Evolutionary conservation across 2,888 invertebrate species (phyloP).

Genomic region (Trissonchulus sp.): DNA sequence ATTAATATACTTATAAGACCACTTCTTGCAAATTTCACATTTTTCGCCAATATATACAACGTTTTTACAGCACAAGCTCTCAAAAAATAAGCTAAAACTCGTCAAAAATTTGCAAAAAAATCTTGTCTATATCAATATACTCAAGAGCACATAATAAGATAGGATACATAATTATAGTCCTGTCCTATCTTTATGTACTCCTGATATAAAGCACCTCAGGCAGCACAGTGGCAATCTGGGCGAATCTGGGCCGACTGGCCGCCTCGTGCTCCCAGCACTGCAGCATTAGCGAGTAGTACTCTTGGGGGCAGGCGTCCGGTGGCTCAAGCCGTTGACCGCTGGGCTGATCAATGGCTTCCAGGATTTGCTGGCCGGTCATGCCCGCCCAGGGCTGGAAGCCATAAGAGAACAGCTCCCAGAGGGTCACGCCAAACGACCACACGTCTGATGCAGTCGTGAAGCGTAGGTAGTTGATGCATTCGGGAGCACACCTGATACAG

Average conservation of each 20-base stretch:
- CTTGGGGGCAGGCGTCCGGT: constrained; percentile 87
- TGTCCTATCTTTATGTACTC: too few species aligned
- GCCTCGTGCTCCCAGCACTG: constrained; percentile 95
- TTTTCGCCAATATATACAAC: too few species aligned
- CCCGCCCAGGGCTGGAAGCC: constrained; percentile 98
- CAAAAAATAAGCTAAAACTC: too few species aligned
- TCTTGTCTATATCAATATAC: too few species aligned
- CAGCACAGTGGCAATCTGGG: constrained; percentile 69
- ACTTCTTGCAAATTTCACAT: too few species aligned
- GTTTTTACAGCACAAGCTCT: too few species aligned
- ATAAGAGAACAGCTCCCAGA: constrained; percentile 99
- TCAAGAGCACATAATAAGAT: too few species aligned
- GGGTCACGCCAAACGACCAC: constrained; percentile 95
- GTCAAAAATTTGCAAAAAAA: too few species aligned
- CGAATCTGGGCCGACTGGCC: constrained; percentile 76
- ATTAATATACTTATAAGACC: too few species aligned
- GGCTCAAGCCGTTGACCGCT: constrained; percentile 75
- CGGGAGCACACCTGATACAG: constrained; percentile 87
- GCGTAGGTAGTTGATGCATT: constrained; percentile 87
- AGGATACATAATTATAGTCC: too few species aligned
- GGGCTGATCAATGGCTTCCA: constrained; percentile 85
- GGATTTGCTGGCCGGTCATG: constrained; percentile 81
- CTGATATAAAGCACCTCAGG: constrained; percentile 69
- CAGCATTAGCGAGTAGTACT: constrained; percentile 82
- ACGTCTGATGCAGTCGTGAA: constrained; percentile 96